Conservation (phyloP, 2,888 invertebrate genomes). For the Nomada lathburiana region DNA sequence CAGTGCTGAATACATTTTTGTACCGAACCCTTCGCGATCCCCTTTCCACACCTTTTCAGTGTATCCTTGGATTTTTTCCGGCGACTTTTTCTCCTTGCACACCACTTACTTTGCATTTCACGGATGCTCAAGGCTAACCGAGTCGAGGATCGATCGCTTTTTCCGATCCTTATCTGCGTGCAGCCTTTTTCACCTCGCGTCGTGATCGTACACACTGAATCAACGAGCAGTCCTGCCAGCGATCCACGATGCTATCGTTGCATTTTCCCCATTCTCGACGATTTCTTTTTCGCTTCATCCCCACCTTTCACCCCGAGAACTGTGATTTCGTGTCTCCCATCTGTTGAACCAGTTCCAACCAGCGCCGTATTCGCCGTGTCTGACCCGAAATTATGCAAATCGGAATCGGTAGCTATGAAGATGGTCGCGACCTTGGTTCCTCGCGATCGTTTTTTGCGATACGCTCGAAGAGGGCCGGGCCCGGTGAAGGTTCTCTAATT, state of each 20-base stretch:
- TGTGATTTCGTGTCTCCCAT: background rate
- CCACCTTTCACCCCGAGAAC: slow-evolving; percentile 6
- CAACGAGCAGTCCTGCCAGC: slow-evolving; percentile 23
- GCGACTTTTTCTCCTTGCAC: slow-evolving; percentile 33
- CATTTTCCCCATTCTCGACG: background rate
- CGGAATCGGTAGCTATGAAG: slow-evolving; percentile 36
- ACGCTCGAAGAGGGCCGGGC: background rate
- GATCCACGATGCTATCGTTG: slow-evolving; percentile 12
- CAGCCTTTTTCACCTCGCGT: slow-evolving; percentile 42
- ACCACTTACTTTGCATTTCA: slow-evolving; percentile 33
- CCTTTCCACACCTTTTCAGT: background rate
- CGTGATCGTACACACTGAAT: slow-evolving; percentile 42
- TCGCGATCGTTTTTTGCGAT: slow-evolving; percentile 19
- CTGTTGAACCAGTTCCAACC: background rate
- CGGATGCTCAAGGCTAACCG: slow-evolving; percentile 53
- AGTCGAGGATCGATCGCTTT: slow-evolving; percentile 50
- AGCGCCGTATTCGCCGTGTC: slow-evolving; percentile 1
- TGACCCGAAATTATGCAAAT: slow-evolving; percentile 65
- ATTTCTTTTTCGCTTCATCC: background rate
- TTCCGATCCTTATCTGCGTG: slow-evolving; percentile 54
- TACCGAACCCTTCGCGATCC: no score
- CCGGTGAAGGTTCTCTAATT: slow-evolving; percentile 58
- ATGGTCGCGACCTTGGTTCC: slow-evolving; percentile 40
- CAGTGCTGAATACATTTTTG: no score
- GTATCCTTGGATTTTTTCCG: slow-evolving; percentile 32